phyloP scores from a whole-genome alignment of 2,888 invertebrate species.

The Coenonympha glycerion region DNA sequence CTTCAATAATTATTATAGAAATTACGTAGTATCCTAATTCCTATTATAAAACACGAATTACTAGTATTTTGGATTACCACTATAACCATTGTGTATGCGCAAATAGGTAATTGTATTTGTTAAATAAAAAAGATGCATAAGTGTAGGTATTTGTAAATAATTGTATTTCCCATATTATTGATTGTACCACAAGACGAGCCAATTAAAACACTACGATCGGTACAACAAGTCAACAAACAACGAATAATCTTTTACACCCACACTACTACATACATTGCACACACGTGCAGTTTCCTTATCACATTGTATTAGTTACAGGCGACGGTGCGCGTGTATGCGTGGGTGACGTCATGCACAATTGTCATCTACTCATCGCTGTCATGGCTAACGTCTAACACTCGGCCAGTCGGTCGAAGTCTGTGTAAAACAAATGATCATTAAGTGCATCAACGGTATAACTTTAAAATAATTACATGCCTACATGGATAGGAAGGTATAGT shows the following conservation, averaged over 20 bases:
- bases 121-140: too few relatives aligned
- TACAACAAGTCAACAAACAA: conserved; percentile 38
- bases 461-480: not conserved
- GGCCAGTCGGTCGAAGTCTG: conserved; percentile 42
- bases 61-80: too few relatives aligned
- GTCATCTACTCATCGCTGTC: conserved; percentile 70
- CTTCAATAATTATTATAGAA: too few relatives aligned
- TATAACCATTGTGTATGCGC: too few relatives aligned
- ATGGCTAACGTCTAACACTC: conserved; percentile 65
- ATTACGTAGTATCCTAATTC: too few relatives aligned
- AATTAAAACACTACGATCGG: conserved; percentile 34
- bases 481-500: not conserved
- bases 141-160: not conserved
- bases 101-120: too few relatives aligned
- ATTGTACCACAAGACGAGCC: conserved; percentile 19
- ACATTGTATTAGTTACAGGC: conserved; percentile 33
- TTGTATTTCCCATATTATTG: conserved; percentile 19
- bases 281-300: conserved; percentile 56
- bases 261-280: conserved; percentile 40
- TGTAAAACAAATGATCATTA: conserved; percentile 33
- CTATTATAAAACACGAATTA: too few relatives aligned
- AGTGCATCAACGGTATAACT: conserved; percentile 3
- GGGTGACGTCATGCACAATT: conserved; percentile 68
- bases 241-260: conserved; percentile 45
- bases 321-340: conserved; percentile 33